Percentiles rank a stretch among this genome's conserved stretches.
Evolutionary conservation across 2,888 invertebrate species (phyloP).

Genomic region (Polymixis lichenea): DNA sequence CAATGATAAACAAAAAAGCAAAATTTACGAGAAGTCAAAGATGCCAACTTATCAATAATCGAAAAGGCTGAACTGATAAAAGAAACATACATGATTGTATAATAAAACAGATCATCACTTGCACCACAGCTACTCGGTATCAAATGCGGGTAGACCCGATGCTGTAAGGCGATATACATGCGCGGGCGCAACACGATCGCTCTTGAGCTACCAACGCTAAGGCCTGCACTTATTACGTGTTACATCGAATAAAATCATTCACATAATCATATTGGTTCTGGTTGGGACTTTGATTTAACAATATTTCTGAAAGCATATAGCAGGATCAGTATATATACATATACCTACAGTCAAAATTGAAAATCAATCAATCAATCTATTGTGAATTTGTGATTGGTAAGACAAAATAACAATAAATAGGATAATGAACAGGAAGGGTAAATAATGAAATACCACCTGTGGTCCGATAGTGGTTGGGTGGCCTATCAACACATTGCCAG

Average conservation of each 20-base stretch:
- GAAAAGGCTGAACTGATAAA: not conserved
- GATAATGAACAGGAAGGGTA: not conserved
- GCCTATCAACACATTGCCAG: not conserved
- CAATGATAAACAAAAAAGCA: not conserved
- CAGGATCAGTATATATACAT: not conserved
- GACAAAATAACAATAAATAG: not conserved
- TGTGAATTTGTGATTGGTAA: not conserved
- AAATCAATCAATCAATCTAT: too few species aligned
- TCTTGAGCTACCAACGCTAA: constrained; percentile 18
- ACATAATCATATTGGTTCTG: not conserved
- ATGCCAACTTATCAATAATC: not conserved
- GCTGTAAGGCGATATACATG: constrained; percentile 67
- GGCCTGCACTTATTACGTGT: constrained; percentile 1
- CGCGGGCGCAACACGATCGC: constrained; percentile 66
- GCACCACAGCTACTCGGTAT: constrained; percentile 48
- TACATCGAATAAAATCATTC: not conserved
- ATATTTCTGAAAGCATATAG: not conserved
- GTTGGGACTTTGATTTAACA: not conserved
- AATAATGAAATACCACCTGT: not conserved
- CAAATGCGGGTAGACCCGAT: constrained; percentile 66
- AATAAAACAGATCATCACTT: constrained; percentile 19
- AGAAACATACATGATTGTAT: not conserved
- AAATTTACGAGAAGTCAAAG: not conserved
- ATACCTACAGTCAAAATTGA: not conserved
- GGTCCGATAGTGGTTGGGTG: not conserved